Conservation (phyloP, 2,113 vertebrate species). For the Mormoops blainvillei region DNA sequence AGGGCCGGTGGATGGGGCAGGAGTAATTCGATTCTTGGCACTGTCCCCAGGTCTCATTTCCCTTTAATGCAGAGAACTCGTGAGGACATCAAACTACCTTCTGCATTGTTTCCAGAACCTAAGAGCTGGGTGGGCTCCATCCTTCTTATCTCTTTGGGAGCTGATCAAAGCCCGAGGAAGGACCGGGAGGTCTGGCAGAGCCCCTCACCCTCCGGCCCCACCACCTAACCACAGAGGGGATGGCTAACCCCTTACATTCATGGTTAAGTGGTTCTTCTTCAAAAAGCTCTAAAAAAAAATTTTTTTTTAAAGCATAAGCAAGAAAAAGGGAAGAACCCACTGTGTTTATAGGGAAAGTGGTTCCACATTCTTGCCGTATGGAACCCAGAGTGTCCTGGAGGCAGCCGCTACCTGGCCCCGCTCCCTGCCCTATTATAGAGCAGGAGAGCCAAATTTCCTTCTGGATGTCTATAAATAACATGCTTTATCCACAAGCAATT, state of each 20-base stretch:
- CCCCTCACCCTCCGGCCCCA: neutral
- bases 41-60: neutral
- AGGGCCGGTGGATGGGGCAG: neutral
- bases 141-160: neutral
- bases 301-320: neutral
- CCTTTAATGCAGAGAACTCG: neutral
- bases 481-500: constrained; percentile 74
- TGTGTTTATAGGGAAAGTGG: constrained; percentile 61
- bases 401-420: constrained; percentile 72
- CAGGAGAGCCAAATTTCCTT: constrained; percentile 76
- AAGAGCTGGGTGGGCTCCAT: neutral
- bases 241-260: constrained; percentile 15
- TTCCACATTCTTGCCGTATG: constrained; percentile 66
- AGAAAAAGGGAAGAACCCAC: constrained; percentile 1
- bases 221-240: neutral
- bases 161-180: neutral
- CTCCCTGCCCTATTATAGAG: constrained; percentile 74
- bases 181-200: neutral
- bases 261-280: constrained; percentile 17
- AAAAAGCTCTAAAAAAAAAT: neutral
- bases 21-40: neutral
- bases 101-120: neutral
- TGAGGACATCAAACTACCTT: neutral
- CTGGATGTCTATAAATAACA: constrained; percentile 77
- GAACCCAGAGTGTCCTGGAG: constrained; percentile 66